These are phyloP conservation scores for Pseudomugil tenellus DNA, from an alignment of 2,797 vertebrate genomes.

Conservation along the genomic window DNA sequence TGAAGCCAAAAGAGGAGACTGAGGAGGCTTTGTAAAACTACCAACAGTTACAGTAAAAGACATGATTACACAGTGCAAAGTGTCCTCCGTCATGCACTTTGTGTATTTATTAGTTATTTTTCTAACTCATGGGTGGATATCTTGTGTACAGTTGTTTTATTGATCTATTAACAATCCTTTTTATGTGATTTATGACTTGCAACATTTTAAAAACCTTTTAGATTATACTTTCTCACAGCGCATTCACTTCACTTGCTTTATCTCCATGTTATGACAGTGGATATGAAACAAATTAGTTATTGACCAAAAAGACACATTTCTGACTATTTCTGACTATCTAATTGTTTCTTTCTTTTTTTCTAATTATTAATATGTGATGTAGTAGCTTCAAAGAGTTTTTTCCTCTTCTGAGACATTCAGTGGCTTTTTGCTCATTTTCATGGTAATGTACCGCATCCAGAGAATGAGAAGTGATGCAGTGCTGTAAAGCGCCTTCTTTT, in stretches of 20 bases:
- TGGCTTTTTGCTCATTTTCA: slow-evolving; percentile 1
- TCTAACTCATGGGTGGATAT: neutral
- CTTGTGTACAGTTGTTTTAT: too few species aligned
- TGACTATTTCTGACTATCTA: too few species aligned
- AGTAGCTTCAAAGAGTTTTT: neutral
- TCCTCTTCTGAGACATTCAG: neutral
- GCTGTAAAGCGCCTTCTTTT: neutral
- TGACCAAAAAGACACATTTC: too few species aligned
- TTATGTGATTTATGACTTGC: too few species aligned
- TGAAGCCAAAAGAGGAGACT: neutral
- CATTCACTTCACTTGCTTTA: too few species aligned
- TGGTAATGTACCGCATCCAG: neutral
- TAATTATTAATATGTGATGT: neutral
- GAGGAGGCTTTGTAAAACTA: neutral
- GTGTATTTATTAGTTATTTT: too few species aligned
- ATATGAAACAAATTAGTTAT: neutral
- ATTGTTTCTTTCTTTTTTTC: neutral
- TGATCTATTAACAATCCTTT: too few species aligned
- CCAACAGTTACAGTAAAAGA: neutral
- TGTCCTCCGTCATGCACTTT: neutral
- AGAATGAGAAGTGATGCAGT: neutral
- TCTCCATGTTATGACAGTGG: too few species aligned
- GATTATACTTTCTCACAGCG: too few species aligned
- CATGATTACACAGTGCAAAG: neutral
- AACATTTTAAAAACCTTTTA: too few species aligned